Conservation (phyloP, 2,113 vertebrate genomes). For the Plecotus auritus region DNA sequence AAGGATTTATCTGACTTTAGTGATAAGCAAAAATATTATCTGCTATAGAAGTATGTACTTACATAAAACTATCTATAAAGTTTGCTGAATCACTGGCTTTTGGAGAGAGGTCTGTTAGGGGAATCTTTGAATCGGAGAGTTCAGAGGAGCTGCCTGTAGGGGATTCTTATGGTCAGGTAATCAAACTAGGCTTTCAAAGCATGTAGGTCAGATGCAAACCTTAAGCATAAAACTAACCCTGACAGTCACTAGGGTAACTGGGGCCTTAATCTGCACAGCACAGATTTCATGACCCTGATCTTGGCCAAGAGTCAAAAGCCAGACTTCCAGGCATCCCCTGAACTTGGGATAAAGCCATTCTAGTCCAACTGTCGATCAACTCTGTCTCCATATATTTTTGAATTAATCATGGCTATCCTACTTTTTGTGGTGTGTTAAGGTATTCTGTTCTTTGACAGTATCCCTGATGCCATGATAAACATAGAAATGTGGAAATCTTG, state of each 20-base stretch:
- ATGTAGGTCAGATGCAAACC: background rate
- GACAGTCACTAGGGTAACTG: background rate
- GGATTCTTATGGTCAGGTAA: background rate
- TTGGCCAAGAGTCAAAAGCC: background rate
- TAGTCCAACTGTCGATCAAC: background rate
- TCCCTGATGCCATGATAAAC: background rate
- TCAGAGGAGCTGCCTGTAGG: too few relatives aligned
- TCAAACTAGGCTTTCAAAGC: background rate
- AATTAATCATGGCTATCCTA: background rate
- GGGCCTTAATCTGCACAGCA: background rate
- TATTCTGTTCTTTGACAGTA: background rate
- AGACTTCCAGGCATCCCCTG: background rate
- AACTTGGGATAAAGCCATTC: background rate
- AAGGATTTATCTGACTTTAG: background rate
- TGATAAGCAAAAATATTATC: background rate
- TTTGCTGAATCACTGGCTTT: background rate
- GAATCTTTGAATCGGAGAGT: background rate
- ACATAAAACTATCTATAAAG: background rate
- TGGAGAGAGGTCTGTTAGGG: background rate
- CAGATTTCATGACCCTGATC: background rate
- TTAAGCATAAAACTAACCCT: background rate
- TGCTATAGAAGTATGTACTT: background rate
- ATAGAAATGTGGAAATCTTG: background rate
- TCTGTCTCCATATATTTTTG: background rate
- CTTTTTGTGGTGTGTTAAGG: background rate